A percentile compares a stretch with the other conserved stretches of the same genome.
Evolutionary conservation across 2,113 vertebrate genomes (phyloP).

Genomic region (Platysternon megacephalum): DNA sequence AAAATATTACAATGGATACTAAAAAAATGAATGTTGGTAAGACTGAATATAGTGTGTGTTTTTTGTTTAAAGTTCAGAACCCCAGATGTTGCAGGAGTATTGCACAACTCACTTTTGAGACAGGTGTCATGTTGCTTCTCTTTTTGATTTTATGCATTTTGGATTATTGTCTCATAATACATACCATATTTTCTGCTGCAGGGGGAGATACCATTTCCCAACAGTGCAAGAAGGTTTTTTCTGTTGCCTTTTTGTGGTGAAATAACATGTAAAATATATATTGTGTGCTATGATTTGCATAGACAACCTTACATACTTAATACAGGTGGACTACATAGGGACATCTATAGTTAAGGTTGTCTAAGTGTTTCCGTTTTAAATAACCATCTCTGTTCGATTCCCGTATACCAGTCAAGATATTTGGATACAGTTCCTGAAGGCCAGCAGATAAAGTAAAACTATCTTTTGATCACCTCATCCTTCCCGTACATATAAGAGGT

Average conservation of each 20-base stretch:
- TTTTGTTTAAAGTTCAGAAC: not conserved
- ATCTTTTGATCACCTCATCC: not conserved
- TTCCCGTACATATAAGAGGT: not conserved
- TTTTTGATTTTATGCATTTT: not conserved
- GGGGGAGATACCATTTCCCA: not conserved
- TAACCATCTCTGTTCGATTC: not conserved
- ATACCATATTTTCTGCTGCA: not conserved
- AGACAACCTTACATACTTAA: not conserved
- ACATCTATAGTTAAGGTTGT: not conserved
- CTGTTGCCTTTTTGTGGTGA: not conserved
- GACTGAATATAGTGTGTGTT: not conserved
- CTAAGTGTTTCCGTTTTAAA: not conserved
- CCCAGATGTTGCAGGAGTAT: not conserved
- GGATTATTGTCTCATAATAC: not conserved
- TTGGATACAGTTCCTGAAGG: not conserved
- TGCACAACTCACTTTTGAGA: not conserved
- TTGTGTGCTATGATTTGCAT: not conserved
- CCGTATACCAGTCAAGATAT: not conserved
- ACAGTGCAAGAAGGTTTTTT: not conserved
- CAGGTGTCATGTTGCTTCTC: not conserved
- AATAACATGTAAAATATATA: not conserved
- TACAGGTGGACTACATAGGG: not conserved
- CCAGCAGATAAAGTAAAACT: not conserved
- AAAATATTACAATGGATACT: not conserved
- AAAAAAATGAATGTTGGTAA: not conserved